A percentile compares a stretch with the other conserved stretches of the same genome.
Evolutionary conservation across 2,797 vertebrate genomes (phyloP).

Genomic region (Enteromius anoplus): DNA sequence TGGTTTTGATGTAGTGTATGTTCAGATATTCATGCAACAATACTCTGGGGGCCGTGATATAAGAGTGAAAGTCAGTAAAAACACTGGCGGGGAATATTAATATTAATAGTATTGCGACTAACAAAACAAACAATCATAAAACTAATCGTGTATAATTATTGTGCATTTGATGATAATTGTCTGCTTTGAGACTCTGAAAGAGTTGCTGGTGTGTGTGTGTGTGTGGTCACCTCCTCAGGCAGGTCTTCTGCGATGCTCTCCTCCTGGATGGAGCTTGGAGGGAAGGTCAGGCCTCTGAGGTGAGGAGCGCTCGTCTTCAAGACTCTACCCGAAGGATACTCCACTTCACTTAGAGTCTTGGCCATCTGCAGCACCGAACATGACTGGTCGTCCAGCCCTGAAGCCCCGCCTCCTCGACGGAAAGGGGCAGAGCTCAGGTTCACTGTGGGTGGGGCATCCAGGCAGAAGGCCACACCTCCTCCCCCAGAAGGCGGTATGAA

Average conservation of each 20-base stretch:
- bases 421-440: constrained; percentile 36
- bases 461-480: constrained; percentile 51
- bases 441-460: constrained; percentile 43
- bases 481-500: constrained; percentile 32
- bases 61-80: too few relatives aligned
- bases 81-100: background rate
- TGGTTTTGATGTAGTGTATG: too few relatives aligned
- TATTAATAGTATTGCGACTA: background rate
- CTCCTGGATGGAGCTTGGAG: constrained; percentile 86
- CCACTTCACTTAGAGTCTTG: constrained; percentile 92
- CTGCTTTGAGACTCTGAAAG: too few relatives aligned
- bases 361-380: constrained; percentile 97
- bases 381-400: constrained; percentile 87
- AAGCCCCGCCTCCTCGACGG: constrained; percentile 53
- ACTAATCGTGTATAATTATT: too few relatives aligned
- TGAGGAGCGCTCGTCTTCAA: constrained; percentile 51
- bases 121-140: background rate
- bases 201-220: too few relatives aligned
- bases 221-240: constrained; percentile 84
- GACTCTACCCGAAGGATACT: constrained; percentile 74
- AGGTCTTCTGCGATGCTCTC: constrained; percentile 94
- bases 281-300: constrained; percentile 78
- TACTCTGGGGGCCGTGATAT: too few relatives aligned
- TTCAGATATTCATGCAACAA: too few relatives aligned
- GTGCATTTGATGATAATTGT: background rate